These are phyloP conservation scores for Ennomos fuscantarius DNA, from an alignment of 2,888 invertebrate genomes.

Conservation along the genomic window DNA sequence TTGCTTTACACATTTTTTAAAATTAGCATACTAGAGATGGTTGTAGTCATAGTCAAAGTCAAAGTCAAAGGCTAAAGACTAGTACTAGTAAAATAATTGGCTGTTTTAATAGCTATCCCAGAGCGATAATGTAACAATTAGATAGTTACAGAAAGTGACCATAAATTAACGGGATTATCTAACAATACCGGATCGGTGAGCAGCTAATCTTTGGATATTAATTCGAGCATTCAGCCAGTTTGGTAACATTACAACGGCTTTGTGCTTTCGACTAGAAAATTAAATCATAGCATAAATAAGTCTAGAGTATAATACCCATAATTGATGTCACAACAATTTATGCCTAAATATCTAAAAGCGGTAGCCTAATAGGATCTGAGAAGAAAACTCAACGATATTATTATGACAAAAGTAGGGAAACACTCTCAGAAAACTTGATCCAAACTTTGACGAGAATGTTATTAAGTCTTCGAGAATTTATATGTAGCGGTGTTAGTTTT, in stretches of 20 bases:
- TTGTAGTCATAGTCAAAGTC: too few species aligned
- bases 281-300: too few species aligned
- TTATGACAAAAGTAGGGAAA: constrained; percentile 1
- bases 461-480: too few species aligned
- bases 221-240: constrained; percentile 17
- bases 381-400: neutral
- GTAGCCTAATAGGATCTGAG: too few species aligned
- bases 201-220: constrained; percentile 32
- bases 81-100: too few species aligned
- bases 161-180: constrained; percentile 35
- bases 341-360: too few species aligned
- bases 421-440: neutral
- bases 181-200: constrained; percentile 27
- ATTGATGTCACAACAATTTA: too few species aligned
- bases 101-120: constrained; percentile 1
- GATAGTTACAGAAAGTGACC: constrained; percentile 28
- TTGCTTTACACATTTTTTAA: too few species aligned
- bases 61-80: neutral
- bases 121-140: constrained; percentile 21
- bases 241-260: constrained; percentile 11
- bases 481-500: too few species aligned
- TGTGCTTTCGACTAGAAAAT: constrained; percentile 2
- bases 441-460: neutral
- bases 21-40: too few species aligned
- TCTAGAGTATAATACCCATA: too few species aligned